Percentiles rank a stretch among this genome's conserved stretches.
phyloP scores from a whole-genome alignment of 2,888 invertebrate genomes.

The Andrena trimmerana region DNA sequence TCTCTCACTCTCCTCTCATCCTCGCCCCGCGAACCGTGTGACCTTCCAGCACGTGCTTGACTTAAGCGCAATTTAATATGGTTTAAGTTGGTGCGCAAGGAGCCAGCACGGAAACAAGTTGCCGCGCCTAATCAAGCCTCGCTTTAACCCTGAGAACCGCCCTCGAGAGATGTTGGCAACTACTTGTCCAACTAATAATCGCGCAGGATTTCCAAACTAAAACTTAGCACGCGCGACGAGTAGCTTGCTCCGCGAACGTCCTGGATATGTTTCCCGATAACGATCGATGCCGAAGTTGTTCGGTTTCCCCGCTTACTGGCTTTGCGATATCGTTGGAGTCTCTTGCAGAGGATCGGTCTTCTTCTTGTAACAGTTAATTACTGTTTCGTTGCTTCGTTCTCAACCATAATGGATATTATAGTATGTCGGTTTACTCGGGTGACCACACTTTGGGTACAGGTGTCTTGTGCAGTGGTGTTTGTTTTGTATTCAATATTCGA shows the following conservation, averaged over 20 bases:
- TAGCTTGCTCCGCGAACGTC: constrained; percentile 37
- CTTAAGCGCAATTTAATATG: constrained; percentile 84
- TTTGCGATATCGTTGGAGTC: background rate
- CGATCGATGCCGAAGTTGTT: background rate
- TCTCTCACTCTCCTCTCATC: constrained; percentile 12
- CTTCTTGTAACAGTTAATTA: background rate
- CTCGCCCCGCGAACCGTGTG: constrained; percentile 43
- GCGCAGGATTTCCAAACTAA: constrained; percentile 79
- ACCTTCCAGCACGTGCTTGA: constrained; percentile 77
- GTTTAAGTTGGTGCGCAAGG: constrained; percentile 79
- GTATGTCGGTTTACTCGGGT: no score
- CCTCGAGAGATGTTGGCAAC: constrained; percentile 72
- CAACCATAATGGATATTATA: no score
- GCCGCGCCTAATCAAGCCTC: constrained; percentile 82
- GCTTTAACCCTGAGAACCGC: constrained; percentile 75
- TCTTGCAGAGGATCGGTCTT: background rate
- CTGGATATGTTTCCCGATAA: constrained; percentile 41
- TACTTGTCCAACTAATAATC: constrained; percentile 84
- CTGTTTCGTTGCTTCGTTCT: no score
- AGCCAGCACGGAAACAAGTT: constrained; percentile 78
- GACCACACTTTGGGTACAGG: no score
- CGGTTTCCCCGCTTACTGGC: background rate
- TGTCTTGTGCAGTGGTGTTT: no score
- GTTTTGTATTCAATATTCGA: no score
- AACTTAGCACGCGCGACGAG: constrained; percentile 68